A percentile compares a stretch with the other conserved stretches of the same genome.
These are phyloP conservation scores for Drosophila gunungcola DNA, from an alignment of 1,140 invertebrate genomes.

Conservation along the genomic window DNA sequence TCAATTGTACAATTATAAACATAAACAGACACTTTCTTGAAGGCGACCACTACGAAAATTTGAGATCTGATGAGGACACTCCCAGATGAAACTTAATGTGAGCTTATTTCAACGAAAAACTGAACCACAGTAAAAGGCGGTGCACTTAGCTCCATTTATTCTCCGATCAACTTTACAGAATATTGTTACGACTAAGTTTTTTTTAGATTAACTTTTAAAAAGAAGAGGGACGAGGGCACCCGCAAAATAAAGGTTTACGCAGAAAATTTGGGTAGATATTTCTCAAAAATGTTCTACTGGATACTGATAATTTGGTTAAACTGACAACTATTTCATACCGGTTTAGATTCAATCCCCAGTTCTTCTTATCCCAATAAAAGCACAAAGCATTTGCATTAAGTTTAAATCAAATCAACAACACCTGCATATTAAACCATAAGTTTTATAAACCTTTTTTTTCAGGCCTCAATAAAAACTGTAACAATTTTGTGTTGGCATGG, in stretches of 20 bases:
- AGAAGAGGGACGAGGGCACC: background rate
- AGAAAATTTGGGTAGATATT: constrained; percentile 42
- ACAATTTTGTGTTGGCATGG: no score
- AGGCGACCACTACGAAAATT: no score
- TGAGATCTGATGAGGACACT: no score
- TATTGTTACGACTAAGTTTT: background rate
- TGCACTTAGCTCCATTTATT: background rate
- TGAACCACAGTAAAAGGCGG: background rate
- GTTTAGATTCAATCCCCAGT: background rate
- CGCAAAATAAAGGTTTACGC: constrained; percentile 9
- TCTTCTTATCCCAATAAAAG: background rate
- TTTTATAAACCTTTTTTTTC: no score
- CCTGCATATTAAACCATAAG: no score
- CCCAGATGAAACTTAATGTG: background rate
- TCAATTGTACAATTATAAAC: background rate
- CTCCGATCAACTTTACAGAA: background rate
- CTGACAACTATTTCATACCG: constrained; percentile 28
- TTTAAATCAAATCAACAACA: background rate
- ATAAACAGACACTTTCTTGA: background rate
- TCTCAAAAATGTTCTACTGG: constrained; percentile 33
- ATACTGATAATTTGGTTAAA: background rate
- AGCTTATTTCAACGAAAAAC: no score
- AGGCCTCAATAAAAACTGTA: no score
- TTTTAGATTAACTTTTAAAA: background rate
- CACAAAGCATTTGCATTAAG: background rate